These are phyloP conservation scores for Caenorhabditis sp. DNA, from an alignment of 2,888 invertebrate genomes.

Conservation along the genomic window DNA sequence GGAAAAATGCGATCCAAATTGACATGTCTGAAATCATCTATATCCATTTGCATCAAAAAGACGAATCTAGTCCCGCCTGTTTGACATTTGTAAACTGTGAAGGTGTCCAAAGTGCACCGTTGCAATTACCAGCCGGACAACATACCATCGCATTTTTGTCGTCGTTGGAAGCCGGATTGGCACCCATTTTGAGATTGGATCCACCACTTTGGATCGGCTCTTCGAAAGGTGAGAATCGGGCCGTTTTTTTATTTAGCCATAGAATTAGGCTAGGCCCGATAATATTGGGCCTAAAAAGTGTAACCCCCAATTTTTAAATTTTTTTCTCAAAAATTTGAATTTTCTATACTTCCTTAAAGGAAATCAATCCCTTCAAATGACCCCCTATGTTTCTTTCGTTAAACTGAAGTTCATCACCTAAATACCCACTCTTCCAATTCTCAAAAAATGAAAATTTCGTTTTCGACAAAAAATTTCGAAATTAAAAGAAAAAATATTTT, in stretches of 20 bases:
- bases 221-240: slow-evolving; percentile 78
- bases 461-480: too few relatives aligned
- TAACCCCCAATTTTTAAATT: background rate
- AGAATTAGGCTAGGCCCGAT: too few relatives aligned
- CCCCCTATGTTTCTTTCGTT: too few relatives aligned
- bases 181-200: slow-evolving; percentile 88
- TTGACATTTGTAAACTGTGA: slow-evolving; percentile 66
- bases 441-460: too few relatives aligned
- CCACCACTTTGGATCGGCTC: slow-evolving; percentile 91
- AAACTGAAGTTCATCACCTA: too few relatives aligned
- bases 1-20: slow-evolving; percentile 91
- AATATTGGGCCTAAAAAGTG: too few relatives aligned
- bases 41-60: slow-evolving; percentile 83
- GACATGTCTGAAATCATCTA: slow-evolving; percentile 90
- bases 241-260: background rate
- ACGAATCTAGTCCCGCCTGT: slow-evolving; percentile 50
- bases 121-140: slow-evolving; percentile 90
- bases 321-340: background rate
- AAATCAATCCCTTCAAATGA: too few relatives aligned
- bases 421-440: too few relatives aligned
- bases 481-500: too few relatives aligned
- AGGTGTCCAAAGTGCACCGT: slow-evolving; percentile 82
- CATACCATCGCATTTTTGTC: slow-evolving; percentile 88
- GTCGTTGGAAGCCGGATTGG: slow-evolving; percentile 87
- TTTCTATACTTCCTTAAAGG: too few relatives aligned